These are phyloP conservation scores for Eurystomus gularis DNA, from an alignment of 2,113 vertebrate species.

Conservation along the genomic window DNA sequence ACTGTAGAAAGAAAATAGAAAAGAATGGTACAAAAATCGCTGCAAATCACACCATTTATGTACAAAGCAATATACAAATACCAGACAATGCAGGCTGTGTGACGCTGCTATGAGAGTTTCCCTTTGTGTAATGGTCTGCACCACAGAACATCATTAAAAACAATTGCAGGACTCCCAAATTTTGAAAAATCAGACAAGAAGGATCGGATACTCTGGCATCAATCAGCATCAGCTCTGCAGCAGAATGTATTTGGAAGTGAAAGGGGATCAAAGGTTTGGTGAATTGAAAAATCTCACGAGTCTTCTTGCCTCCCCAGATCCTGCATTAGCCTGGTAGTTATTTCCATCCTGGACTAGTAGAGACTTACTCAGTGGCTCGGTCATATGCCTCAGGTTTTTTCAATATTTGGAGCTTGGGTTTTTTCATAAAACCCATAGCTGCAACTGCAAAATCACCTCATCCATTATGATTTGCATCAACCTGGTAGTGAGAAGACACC, in stretches of 20 bases:
- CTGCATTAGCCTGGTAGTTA: not conserved
- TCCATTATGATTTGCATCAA: not conserved
- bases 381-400: not conserved
- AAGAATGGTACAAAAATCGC: slow-evolving; percentile 12
- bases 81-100: not conserved
- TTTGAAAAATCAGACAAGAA: not conserved
- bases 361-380: not conserved
- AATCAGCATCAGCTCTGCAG: not conserved
- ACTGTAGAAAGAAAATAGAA: slow-evolving; percentile 1
- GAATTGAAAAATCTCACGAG: not conserved
- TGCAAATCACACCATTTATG: not conserved
- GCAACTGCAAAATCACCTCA: not conserved
- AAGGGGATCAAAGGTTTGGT: not conserved
- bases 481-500: not conserved
- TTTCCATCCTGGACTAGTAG: not conserved
- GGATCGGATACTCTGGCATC: not conserved
- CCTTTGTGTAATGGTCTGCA: not conserved
- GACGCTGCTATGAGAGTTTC: not conserved
- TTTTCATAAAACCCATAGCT: not conserved
- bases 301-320: not conserved
- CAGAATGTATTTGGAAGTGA: not conserved
- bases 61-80: slow-evolving; percentile 38
- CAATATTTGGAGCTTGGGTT: not conserved
- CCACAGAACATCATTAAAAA: not conserved
- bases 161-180: not conserved